Evolutionary conservation across 2,113 vertebrate species (phyloP), one percentile per base, ranked within the genome.

Genomic region (Talpa occidentalis): DNA sequence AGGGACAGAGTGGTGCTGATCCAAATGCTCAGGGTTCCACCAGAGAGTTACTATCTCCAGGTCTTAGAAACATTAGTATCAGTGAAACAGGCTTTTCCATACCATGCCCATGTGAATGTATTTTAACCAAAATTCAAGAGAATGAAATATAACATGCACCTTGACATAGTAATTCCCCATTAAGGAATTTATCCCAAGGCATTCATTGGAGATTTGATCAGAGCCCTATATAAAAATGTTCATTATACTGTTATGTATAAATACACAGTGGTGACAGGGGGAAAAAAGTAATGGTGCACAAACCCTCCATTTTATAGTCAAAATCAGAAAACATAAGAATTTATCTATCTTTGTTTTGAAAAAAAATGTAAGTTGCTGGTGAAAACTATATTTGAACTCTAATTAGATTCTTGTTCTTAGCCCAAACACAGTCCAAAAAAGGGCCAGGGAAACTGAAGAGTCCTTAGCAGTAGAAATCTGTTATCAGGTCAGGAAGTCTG

Each of bases 171-270:
- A 77, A 79, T 40, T 59, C n/a, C 37, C 69, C 42, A 37, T 72
- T 66, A 85, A 77, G 40, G n/a, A 79, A 90, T 74, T 83, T 87
- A 70, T 94, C 37, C 47, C 92, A 40, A 67, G 81, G 67, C n/a
- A 49, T 40, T 59, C 47, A 56, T 24, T 35, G 52, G 54, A 81
- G 70, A 76, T 80, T 37, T 70, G 37, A 84, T 78, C 42, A n/a
- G 89, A 95, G 19, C 14, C 30, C 35, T 74, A 5, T 14, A 83
- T 60, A 44, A 74, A 6, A 59, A 26, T 37, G 6, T 81, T 42
- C 72, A 44, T 19, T 69, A 32, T 10, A 64, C 78, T 62, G 73
- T 69, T 54, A 28, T 47, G 87, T 79, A 80, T n/a, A 42, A 89
- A 54, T 19, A 19, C 52, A 19, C 52, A 54, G 52, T 54, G 52